phyloP scores from a whole-genome alignment of 30 jellyfish, hydroid and myxozoan species.

The Aurelia aurita complex sp. Pacific region DNA sequence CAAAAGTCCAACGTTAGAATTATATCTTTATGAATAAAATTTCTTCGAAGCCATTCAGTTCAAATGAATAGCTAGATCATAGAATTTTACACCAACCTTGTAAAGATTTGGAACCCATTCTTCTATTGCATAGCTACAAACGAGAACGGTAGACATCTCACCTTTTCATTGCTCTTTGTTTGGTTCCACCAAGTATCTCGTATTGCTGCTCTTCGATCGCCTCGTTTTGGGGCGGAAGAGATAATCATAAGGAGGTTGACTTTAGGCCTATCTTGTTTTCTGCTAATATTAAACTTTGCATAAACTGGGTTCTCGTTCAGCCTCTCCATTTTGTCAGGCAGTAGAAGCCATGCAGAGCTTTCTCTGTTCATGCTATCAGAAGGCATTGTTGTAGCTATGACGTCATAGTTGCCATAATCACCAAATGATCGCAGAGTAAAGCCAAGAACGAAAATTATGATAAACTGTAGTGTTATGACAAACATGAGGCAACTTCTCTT shows the following conservation, averaged over 20 bases:
- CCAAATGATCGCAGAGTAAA: slow-evolving; percentile 5
- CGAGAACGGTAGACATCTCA: not conserved
- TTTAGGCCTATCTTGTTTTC: slow-evolving; percentile 12
- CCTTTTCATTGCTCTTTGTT: slow-evolving; percentile 30
- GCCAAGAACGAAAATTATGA: slow-evolving; percentile 28
- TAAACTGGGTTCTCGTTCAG: slow-evolving; percentile 61
- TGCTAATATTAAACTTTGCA: slow-evolving; percentile 44
- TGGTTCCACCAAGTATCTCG: slow-evolving; percentile 83
- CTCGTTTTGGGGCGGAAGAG: slow-evolving; percentile 77
- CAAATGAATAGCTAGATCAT: too few species aligned
- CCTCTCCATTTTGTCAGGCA: slow-evolving; percentile 35
- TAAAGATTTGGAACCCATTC: too few species aligned
- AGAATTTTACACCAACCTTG: too few species aligned
- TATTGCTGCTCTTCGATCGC: slow-evolving; percentile 66
- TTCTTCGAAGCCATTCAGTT: too few species aligned
- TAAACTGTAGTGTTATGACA: slow-evolving; percentile 41
- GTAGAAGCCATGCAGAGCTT: slow-evolving; percentile 11
- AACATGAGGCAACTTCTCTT: slow-evolving; percentile 42
- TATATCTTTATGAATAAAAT: too few species aligned
- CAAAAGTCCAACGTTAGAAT: too few species aligned
- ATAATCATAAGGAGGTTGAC: slow-evolving; percentile 51
- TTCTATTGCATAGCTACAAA: not conserved
- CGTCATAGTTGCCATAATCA: too few species aligned
- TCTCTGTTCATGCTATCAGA: too few species aligned
- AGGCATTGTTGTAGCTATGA: too few species aligned